Base-by-base conservation (phyloP, 2,113 vertebrate genomes). In the Macquaria australasica region DNA sequence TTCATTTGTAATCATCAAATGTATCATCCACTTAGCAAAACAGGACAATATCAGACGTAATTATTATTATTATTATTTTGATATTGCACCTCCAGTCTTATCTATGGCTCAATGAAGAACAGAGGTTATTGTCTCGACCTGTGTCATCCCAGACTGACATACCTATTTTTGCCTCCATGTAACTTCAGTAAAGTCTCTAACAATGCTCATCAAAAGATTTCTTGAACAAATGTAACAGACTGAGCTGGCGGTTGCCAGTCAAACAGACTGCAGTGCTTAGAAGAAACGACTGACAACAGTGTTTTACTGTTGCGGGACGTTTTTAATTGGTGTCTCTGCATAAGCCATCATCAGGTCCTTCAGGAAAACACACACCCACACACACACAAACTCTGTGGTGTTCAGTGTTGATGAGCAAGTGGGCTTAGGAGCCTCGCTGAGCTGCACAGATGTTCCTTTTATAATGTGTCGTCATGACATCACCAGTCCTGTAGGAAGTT, bases 361-460 rank as follows among this genome's bases (percentile, higher is more conserved):
- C 14, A 62, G 64, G 63, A 73, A 63, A 58, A 77, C 56, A 50
- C 60, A 15, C 28, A n/a, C 73, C 20, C 50, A 12, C 73, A 37
- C 48, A 51, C 70, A 74, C 45, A 28, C 3, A 23, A 20, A 51
- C 69, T 66, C 60, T 77, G 81, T 77, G 74, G 18, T 77, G 41
- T 70, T 87, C 28, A 14, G 10, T 83, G 73, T 63, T 45, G 28
- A 79, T 51, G 73, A 83, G 77, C 20, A 62, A 67, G 69, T 84
- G 69, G 72, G 66, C 74, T 69, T 18, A 55, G 60, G 48, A 83
- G 81, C 59, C 18, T 58, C 23, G 8, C 28, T 41, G 83, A 81
- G 80, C 77, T 63, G 79, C 84, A 85, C 90, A 90, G 86, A 91
- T 91, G 88, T 87, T 84, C 67, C 77, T 82, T 91, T 92, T 82